These are phyloP conservation scores for Philotrypesis tridentata DNA, from an alignment of 1,140 invertebrate genomes.

Conservation along the genomic window DNA sequence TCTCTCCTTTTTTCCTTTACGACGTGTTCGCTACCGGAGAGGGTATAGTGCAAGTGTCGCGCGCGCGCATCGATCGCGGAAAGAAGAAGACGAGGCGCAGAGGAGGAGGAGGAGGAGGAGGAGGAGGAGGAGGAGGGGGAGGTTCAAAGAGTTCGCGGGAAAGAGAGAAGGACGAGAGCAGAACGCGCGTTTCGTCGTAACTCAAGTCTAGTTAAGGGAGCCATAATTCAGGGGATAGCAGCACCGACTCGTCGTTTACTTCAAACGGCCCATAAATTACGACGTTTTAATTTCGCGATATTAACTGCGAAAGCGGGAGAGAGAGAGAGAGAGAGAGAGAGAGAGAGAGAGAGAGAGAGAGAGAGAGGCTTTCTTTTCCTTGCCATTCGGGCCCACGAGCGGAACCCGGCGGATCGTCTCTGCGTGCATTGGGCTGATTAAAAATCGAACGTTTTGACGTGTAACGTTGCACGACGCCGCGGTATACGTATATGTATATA, in stretches of 20 bases:
- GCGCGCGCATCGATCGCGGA: neutral
- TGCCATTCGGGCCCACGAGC: too few relatives aligned
- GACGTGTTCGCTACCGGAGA: neutral
- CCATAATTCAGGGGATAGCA: slow-evolving; percentile 71
- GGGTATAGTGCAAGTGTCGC: neutral
- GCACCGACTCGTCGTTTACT: slow-evolving; percentile 67
- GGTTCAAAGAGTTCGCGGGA: slow-evolving; percentile 47
- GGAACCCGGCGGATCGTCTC: too few relatives aligned
- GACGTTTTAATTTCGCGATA: slow-evolving; percentile 69
- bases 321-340: too few relatives aligned
- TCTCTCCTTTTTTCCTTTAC: neutral
- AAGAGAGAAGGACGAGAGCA: slow-evolving; percentile 51
- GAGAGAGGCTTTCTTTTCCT: too few relatives aligned
- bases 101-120: slow-evolving; percentile 14
- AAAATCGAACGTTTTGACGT: neutral
- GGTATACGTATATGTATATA: too few relatives aligned
- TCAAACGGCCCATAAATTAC: slow-evolving; percentile 71
- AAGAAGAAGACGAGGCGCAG: neutral
- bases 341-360: too few relatives aligned
- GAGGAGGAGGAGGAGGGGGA: slow-evolving; percentile 36
- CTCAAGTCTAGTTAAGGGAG: slow-evolving; percentile 73
- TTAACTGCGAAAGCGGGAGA: slow-evolving; percentile 67
- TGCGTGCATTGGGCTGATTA: neutral
- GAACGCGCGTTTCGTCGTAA: slow-evolving; percentile 65
- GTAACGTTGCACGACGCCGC: too few relatives aligned